These are phyloP conservation scores for Lemur catta DNA, from an alignment of 2,797 vertebrate species.

Conservation along the genomic window DNA sequence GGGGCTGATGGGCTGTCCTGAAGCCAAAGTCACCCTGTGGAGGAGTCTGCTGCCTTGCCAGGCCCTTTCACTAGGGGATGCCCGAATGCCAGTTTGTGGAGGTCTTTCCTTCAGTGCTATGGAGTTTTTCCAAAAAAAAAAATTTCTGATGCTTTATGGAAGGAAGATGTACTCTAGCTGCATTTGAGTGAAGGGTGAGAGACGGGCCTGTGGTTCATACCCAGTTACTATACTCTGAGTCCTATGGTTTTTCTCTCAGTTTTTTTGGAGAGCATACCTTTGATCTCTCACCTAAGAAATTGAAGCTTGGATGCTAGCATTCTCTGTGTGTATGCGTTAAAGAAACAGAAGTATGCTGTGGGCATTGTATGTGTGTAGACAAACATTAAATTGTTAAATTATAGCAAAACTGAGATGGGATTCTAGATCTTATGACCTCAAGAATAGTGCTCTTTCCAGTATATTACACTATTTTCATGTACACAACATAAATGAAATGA, in stretches of 20 bases:
- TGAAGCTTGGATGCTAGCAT: background rate
- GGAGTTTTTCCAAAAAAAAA: background rate
- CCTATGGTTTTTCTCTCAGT: background rate
- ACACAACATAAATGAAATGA: background rate
- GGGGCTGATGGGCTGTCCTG: background rate
- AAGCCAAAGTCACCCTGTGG: background rate
- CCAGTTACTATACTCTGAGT: background rate
- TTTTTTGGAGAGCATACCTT: background rate
- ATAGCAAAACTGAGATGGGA: background rate
- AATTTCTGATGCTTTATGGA: background rate
- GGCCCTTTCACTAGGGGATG: background rate
- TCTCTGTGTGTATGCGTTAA: background rate
- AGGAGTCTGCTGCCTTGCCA: background rate
- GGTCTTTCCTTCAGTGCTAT: background rate
- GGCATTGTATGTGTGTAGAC: background rate
- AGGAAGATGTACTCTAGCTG: background rate
- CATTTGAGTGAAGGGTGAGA: background rate
- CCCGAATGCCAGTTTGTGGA: background rate
- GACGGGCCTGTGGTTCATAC: background rate
- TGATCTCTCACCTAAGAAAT: background rate
- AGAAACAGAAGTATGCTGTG: background rate
- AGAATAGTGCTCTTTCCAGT: background rate
- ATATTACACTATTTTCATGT: background rate
- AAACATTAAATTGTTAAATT: background rate
- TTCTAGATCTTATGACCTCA: background rate